A percentile compares a stretch with the other conserved stretches of the same genome.
Conservation (phyloP, 2,888 invertebrate genomes). For the Callinectes sapidus region DNA sequence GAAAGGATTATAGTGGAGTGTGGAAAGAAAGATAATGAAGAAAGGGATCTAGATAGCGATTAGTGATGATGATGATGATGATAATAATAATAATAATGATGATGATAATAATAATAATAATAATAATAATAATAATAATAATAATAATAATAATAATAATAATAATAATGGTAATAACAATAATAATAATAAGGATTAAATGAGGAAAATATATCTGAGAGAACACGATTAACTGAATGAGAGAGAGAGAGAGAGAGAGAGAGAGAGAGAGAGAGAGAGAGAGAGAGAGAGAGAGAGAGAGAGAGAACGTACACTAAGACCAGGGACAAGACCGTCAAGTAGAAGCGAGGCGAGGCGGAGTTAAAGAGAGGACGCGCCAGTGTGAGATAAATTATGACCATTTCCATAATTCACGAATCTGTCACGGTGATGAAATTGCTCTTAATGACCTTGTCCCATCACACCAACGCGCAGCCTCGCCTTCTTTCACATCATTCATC, state of each 20-base stretch:
- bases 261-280: constrained; percentile 22
- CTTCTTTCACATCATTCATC: not conserved
- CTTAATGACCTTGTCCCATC: not conserved
- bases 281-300: not conserved
- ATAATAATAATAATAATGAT: too few species aligned
- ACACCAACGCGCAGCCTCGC: not conserved
- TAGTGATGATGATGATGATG: too few species aligned
- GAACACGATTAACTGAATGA: too few species aligned
- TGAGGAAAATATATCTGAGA: not conserved
- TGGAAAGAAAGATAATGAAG: not conserved
- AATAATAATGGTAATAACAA: too few species aligned
- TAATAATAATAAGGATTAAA: not conserved
- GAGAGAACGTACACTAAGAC: too few species aligned
- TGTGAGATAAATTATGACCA: not conserved
- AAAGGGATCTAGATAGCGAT: too few species aligned
- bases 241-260: not conserved
- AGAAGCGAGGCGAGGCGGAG: not conserved
- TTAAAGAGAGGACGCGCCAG: not conserved
- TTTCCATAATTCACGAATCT: not conserved
- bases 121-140: not conserved
- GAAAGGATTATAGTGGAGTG: not conserved
- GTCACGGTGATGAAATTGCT: not conserved
- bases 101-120: not conserved
- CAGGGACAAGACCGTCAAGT: not conserved
- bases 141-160: not conserved